phyloP scores from a whole-genome alignment of 2,888 invertebrate genomes.

The Epiperipatus broadwayi region DNA sequence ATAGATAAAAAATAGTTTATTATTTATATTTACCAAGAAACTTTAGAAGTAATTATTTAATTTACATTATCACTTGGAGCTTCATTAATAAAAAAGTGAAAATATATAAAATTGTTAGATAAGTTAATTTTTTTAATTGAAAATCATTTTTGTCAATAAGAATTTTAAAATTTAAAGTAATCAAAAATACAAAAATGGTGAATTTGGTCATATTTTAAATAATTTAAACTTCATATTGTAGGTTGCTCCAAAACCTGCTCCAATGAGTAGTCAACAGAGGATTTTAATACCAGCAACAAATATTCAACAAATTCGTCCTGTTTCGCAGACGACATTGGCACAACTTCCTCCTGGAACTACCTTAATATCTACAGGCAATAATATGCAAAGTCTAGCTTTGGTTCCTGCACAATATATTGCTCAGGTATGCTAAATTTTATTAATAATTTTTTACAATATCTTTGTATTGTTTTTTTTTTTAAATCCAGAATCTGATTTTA shows the following conservation, averaged over 20 bases:
- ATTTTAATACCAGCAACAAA: conserved; percentile 18
- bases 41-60: too few species aligned
- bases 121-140: too few species aligned
- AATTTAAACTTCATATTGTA: too few species aligned
- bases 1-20: too few species aligned
- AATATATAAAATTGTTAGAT: too few species aligned
- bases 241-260: conserved; percentile 19
- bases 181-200: too few species aligned
- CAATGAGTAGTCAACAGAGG: conserved; percentile 12
- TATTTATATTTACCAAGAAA: too few species aligned
- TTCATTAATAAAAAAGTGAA: too few species aligned
- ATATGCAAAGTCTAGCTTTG: conserved; percentile 36
- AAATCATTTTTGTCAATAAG: too few species aligned
- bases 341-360: conserved; percentile 25
- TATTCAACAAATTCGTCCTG: conserved; percentile 24
- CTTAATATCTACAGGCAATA: conserved; percentile 25
- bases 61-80: too few species aligned
- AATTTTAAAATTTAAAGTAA: too few species aligned
- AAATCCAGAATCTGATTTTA: conserved; percentile 13
- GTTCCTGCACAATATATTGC: conserved; percentile 40
- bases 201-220: too few species aligned
- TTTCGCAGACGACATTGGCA: conserved; percentile 25
- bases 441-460: neutral
- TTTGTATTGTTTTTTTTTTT: neutral
- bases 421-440: conserved; percentile 21